A percentile compares a stretch with the other conserved stretches of the same genome.
phyloP scores from a whole-genome alignment of 2,888 invertebrate species.

The Craniophora ligustri region DNA sequence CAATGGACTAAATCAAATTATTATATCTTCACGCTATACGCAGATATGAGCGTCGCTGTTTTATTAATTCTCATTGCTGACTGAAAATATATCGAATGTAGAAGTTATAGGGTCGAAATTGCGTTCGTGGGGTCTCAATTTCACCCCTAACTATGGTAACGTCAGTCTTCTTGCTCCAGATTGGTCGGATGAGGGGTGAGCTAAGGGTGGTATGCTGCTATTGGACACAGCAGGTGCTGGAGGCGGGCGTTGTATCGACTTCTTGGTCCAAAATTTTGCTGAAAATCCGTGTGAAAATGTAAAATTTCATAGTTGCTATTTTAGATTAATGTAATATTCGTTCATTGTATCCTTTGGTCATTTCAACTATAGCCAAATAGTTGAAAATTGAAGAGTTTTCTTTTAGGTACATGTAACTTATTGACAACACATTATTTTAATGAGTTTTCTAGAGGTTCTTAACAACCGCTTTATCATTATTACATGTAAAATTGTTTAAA shows the following conservation, averaged over 20 bases:
- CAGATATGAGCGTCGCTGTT: constrained; percentile 62
- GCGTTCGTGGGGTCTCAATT: constrained; percentile 1
- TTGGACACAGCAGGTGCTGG: constrained; percentile 77
- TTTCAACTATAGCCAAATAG: too few species aligned
- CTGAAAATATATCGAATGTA: constrained; percentile 42
- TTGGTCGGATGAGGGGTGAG: constrained; percentile 73
- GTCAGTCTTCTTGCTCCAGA: constrained; percentile 76
- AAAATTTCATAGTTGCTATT: constrained; percentile 21
- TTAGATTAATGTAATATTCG: neutral
- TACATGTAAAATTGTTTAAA: too few species aligned
- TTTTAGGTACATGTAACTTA: too few species aligned
- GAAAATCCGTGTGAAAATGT: constrained; percentile 27
- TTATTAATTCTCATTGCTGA: constrained; percentile 69
- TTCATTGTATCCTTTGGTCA: neutral
- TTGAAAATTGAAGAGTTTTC: too few species aligned
- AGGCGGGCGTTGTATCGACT: constrained; percentile 77
- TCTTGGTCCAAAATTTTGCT: constrained; percentile 59
- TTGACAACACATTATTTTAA: too few species aligned
- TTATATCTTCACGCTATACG: constrained; percentile 67
- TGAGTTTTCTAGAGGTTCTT: too few species aligned
- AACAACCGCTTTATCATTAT: too few species aligned
- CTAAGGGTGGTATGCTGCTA: constrained; percentile 66
- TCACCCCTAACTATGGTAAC: constrained; percentile 67
- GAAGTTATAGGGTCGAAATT: constrained; percentile 33
- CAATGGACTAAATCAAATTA: constrained; percentile 80